Base-by-base conservation (phyloP, 2,888 invertebrate species). In the Mantis religiosa region DNA sequence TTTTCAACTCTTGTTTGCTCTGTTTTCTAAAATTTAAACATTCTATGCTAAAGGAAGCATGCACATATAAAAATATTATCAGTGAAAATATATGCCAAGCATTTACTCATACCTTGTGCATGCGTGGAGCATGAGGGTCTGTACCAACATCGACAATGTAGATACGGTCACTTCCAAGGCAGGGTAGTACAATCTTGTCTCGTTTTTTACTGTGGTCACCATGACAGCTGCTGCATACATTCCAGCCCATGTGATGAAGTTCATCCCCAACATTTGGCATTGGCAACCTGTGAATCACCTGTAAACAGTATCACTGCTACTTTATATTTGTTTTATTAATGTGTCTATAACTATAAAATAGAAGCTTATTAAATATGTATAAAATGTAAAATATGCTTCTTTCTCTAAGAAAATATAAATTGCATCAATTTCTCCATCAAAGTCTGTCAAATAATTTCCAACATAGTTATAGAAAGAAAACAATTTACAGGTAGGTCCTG, bases 201-300 rank as follows among this genome's bases (percentile, higher is more conserved):
- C 99, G 94, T 89, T 94, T 95, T 90, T 94, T 94, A 9, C 92
- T 91, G 1, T 93, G 92, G 90, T 94, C 93, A 82, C 93, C 94
- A 92, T 97, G 95, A 93, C 99, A 99, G 93, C 98, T 98, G 91
- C 98, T 98, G 93, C 99, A 99, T 0, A 98, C 96, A 92, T 99
- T 99, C 99, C 99, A 99, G 0, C 99, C 99, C 83, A 97, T 96
- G 92, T 99, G 99, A 92, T 99, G 99, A 0, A 99, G 93, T 92
- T 99, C 99, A 92, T 99, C 98, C 0, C 96, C 96, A 6, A 94
- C 93, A 90, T 96, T 93, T 14, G 96, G 96, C 91, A 98, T 97
- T 91, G 95, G 95, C 0, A 98, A 95, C 28, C 98, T 96, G 92
- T 98, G 96, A 84, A 99, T 96, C 7, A 99, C 96, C 99, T 99